Percentiles rank a stretch among this genome's conserved stretches.
These are phyloP conservation scores for Epinephelus coioides DNA, from an alignment of 2,797 vertebrate species.

Conservation along the genomic window DNA sequence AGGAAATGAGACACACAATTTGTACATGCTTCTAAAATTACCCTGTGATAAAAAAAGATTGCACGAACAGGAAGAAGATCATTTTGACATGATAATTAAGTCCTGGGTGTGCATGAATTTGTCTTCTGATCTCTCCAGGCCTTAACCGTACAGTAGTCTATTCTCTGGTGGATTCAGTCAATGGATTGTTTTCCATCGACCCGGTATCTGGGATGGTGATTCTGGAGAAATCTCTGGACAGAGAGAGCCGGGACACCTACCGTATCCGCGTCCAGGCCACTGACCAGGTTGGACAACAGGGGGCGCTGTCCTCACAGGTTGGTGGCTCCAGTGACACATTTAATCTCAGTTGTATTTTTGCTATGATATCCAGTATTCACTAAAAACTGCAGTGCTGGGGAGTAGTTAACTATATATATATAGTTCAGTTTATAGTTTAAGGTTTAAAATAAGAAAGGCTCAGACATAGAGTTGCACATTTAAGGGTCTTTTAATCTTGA, in stretches of 20 bases:
- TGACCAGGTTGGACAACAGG: constrained; percentile 90
- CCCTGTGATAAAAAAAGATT: not conserved
- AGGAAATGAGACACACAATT: not conserved
- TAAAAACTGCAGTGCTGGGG: not conserved
- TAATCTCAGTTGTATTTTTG: not conserved
- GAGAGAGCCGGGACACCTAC: constrained; percentile 91
- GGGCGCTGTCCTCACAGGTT: constrained; percentile 89
- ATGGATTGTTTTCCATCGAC: constrained; percentile 93
- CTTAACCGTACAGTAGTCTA: constrained; percentile 92
- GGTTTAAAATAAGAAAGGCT: no score
- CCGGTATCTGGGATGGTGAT: constrained; percentile 91
- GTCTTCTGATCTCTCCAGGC: constrained; percentile 80
- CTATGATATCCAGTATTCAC: not conserved
- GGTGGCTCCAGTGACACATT: constrained; percentile 25
- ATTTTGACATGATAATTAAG: not conserved
- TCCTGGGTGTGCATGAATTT: not conserved
- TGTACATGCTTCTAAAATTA: not conserved
- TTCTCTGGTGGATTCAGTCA: constrained; percentile 90
- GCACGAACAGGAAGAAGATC: not conserved
- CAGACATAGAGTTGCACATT: no score
- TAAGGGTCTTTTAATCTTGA: no score
- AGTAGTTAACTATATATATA: no score
- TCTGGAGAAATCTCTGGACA: constrained; percentile 92
- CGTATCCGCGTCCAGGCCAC: constrained; percentile 89
- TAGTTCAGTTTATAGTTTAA: no score